Base-by-base conservation (phyloP, 1,140 invertebrate genomes). In the Argopecten irradians region DNA sequence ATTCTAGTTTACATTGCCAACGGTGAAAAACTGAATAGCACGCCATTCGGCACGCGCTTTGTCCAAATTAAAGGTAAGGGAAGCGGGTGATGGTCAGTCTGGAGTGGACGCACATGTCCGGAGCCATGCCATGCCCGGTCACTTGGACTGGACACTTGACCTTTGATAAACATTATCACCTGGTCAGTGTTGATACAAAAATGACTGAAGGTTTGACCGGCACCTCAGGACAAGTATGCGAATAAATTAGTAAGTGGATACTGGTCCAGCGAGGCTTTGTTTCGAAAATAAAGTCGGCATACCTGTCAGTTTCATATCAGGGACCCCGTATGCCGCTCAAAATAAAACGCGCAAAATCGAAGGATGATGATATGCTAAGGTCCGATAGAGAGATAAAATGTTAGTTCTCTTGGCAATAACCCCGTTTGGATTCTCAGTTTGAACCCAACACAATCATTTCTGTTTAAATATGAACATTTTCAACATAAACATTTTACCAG, bases 121-220 rank as follows among this genome's bases (percentile, higher is more conserved):
- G 55, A 71, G 55, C 55, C 55, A 71, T 71, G 55, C 55, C 55
- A 71, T 71, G 55, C 55, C 55, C 55, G 55, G 55, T 28, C 55
- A 71, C 16, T 71, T n/a, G 55, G 55, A 71, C 55, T 71, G 55
- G 55, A 71, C 55, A 71, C 55, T 71, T 71, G 55, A 71, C 55
- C 55, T 71, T 28, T 71, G 55, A 71, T 71, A 71, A 71, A 71
- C n/a, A 71, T 71, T 71, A 71, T 71, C 55, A 71, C 55, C 55
- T 71, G 55, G 55, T 71, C 55, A 71, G 55, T 71, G 55, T 71
- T 71, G 55, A 71, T 71, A 71, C 55, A 71, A 71, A 71, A 71
- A n/a, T 71, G 55, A 71, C 55, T 71, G 28, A 71, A 71, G 55
- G 28, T 71, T 71, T 71, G 55, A 71, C 55, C 55, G n/a, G 55